A percentile compares a stretch with the other conserved stretches of the same genome.
Evolutionary conservation across 2,113 vertebrate species (phyloP).

Genomic region (Corydoras maculifer): DNA sequence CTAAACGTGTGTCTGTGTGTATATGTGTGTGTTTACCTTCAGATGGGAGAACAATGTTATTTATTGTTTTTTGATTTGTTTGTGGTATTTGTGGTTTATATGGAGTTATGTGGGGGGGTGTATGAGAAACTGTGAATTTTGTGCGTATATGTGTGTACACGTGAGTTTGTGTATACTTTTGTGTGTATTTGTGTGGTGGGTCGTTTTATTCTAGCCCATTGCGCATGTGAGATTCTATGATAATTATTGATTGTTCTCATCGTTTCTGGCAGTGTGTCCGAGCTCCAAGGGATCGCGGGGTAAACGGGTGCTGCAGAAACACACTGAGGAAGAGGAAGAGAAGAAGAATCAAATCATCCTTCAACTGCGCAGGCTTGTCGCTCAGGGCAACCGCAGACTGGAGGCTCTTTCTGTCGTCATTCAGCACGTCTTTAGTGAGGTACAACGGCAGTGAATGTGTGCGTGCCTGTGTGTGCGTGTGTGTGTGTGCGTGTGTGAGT

Average conservation of each 20-base stretch:
- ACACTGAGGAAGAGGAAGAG: constrained; percentile 26
- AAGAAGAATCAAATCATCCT: constrained; percentile 35
- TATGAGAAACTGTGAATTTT: constrained; percentile 1
- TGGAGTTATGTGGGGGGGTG: neutral
- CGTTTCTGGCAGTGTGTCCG: constrained; percentile 42
- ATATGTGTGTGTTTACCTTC: constrained; percentile 4
- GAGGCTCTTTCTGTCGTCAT: constrained; percentile 44
- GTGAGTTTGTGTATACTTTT: neutral
- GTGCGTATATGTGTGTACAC: constrained; percentile 1
- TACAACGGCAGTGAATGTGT: neutral
- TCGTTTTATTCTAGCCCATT: neutral
- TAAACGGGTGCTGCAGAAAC: neutral
- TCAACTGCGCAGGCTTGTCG: constrained; percentile 39
- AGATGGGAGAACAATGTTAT: neutral
- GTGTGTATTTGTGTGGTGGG: constrained; percentile 1
- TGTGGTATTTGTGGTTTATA: neutral
- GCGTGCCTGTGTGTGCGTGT: neutral
- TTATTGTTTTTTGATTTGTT: neutral
- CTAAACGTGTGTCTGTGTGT: neutral
- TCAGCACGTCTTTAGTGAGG: constrained; percentile 43
- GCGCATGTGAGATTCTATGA: too few species aligned
- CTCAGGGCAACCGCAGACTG: constrained; percentile 35
- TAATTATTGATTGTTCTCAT: too few species aligned
- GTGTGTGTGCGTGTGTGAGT: neutral
- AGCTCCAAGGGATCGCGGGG: constrained; percentile 16